These are phyloP conservation scores for Trichonephila inaurata DNA, from an alignment of 1,140 invertebrate genomes.

Conservation along the genomic window DNA sequence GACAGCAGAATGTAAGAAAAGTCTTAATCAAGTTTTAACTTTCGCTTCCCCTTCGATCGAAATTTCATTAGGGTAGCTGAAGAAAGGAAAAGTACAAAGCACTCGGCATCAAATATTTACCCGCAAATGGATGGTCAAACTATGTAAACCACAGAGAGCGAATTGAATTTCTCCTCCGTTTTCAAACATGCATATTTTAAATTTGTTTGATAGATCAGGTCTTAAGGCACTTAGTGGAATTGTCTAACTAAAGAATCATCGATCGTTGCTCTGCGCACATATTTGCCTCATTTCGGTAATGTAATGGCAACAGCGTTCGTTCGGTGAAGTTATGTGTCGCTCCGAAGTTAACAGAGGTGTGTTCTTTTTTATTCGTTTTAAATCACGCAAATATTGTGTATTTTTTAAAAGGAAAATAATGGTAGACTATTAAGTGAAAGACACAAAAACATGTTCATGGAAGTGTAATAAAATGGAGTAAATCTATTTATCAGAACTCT, in stretches of 20 bases:
- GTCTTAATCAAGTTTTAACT: conserved; percentile 35
- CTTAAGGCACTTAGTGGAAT: not conserved
- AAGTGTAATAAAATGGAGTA: too few species aligned
- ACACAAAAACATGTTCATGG: too few species aligned
- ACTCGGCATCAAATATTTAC: conserved; percentile 25
- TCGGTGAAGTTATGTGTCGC: too few species aligned
- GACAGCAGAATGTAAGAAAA: not conserved
- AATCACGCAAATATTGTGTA: too few species aligned
- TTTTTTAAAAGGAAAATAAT: too few species aligned
- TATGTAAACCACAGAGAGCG: not conserved
- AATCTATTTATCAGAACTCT: too few species aligned
- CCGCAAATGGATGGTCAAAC: conserved; percentile 16
- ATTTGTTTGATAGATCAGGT: not conserved
- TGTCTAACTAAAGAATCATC: not conserved
- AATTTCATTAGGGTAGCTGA: not conserved
- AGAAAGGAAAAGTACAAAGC: not conserved
- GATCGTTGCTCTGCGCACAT: too few species aligned
- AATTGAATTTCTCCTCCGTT: not conserved
- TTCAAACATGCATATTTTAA: not conserved
- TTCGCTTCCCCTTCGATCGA: not conserved
- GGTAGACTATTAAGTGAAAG: too few species aligned
- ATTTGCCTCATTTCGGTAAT: too few species aligned
- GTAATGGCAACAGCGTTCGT: too few species aligned
- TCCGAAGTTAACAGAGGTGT: too few species aligned
- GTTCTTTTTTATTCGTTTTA: too few species aligned